Conservation (phyloP, 2,888 invertebrate genomes). For the Eucera pruinosa region DNA sequence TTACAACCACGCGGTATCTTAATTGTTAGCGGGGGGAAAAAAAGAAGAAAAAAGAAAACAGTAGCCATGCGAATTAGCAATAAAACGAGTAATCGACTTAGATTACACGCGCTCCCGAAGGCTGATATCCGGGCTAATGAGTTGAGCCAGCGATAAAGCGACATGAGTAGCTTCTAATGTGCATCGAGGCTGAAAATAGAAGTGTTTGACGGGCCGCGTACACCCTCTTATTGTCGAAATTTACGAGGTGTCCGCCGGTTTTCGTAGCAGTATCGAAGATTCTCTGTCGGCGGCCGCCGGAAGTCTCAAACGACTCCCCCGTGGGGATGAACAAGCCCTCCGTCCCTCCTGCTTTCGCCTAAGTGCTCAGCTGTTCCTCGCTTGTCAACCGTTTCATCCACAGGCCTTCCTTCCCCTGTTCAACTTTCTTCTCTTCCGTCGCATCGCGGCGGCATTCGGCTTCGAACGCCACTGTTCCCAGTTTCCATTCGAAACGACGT, state of each 20-base stretch:
- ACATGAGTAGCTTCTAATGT: constrained; percentile 23
- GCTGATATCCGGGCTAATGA: constrained; percentile 3
- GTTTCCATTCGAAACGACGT: no score
- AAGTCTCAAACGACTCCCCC: constrained; percentile 75
- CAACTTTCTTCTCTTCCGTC: no score
- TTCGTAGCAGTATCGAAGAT: constrained; percentile 37
- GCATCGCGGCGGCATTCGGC: no score
- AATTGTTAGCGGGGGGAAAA: no score
- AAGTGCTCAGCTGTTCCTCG: constrained; percentile 82
- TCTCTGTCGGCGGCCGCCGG: constrained; percentile 67
- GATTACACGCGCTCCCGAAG: neutral
- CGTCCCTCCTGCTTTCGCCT: constrained; percentile 56
- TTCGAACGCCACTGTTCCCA: no score
- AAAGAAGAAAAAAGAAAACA: neutral
- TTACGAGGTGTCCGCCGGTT: constrained; percentile 49
- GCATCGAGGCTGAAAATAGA: constrained; percentile 29
- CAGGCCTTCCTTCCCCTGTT: no score
- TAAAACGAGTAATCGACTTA: neutral
- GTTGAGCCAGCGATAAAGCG: constrained; percentile 15
- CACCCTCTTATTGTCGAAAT: constrained; percentile 53
- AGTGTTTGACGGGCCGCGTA: constrained; percentile 33
- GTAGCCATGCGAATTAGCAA: neutral
- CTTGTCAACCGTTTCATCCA: constrained; percentile 64
- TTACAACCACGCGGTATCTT: no score
- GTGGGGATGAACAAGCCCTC: no score